Evolutionary conservation across 2,888 invertebrate genomes (phyloP).

Genomic region (Galerucella calmariensis): DNA sequence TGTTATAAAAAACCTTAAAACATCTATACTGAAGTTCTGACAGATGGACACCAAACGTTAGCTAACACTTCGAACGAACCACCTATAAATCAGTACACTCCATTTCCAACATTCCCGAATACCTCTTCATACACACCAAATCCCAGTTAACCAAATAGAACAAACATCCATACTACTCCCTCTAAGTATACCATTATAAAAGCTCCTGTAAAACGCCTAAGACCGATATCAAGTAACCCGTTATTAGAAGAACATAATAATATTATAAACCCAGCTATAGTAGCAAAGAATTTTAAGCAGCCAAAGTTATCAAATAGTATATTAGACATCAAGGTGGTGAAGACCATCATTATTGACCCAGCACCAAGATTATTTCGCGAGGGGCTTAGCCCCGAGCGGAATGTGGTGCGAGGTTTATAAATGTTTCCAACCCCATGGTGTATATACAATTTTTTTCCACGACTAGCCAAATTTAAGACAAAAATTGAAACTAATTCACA

Average conservation of each 20-base stretch:
- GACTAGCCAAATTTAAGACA: too few species aligned
- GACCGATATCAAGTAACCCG: conserved; percentile 8
- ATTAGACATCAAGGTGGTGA: too few species aligned
- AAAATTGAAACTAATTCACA: too few species aligned
- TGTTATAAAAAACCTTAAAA: too few species aligned
- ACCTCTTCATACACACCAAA: conserved; percentile 6
- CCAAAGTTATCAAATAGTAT: background rate
- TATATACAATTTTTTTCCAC: too few species aligned
- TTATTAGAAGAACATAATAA: conserved; percentile 5
- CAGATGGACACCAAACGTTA: conserved; percentile 1
- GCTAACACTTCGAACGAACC: background rate
- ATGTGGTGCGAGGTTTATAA: too few species aligned
- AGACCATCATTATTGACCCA: too few species aligned
- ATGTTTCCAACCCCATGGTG: too few species aligned
- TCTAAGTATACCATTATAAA: conserved; percentile 3
- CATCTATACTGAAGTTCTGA: conserved; percentile 2
- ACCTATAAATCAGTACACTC: conserved; percentile 3
- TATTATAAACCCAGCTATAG: conserved; percentile 2
- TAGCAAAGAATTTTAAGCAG: background rate
- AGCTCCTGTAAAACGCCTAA: background rate
- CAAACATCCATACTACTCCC: conserved; percentile 1
- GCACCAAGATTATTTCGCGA: too few species aligned
- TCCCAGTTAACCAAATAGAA: background rate
- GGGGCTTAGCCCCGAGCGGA: too few species aligned
- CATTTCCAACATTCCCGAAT: conserved; percentile 6